These are phyloP conservation scores for Odontothrips loti DNA, from an alignment of 2,888 invertebrate genomes.

Conservation along the genomic window DNA sequence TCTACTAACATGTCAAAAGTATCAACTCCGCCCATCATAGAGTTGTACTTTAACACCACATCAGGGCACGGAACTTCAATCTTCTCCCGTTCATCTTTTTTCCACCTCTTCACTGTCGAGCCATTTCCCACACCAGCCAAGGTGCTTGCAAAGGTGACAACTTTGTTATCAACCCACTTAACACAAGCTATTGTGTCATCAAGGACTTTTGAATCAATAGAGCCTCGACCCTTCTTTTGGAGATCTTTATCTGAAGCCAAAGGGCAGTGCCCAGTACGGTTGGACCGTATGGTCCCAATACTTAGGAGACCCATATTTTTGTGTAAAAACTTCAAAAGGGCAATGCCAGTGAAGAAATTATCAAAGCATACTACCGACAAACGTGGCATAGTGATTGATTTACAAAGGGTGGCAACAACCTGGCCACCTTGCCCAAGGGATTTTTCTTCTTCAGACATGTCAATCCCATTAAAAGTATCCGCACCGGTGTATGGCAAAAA, in stretches of 20 bases:
- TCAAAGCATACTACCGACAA: constrained; percentile 35
- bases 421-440: constrained; percentile 29
- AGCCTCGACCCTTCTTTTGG: constrained; percentile 33
- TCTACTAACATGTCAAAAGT: constrained; percentile 43
- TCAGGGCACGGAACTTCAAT: constrained; percentile 43
- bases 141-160: constrained; percentile 41
- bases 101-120: constrained; percentile 42
- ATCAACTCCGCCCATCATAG: constrained; percentile 45
- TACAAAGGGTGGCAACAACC: constrained; percentile 35
- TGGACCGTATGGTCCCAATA: constrained; percentile 35
- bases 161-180: constrained; percentile 43
- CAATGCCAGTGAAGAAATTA: constrained; percentile 35
- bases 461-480: constrained; percentile 10
- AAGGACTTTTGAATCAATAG: constrained; percentile 31
- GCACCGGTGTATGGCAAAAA: constrained; percentile 36
- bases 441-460: background rate
- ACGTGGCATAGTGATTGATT: constrained; percentile 32
- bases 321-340: constrained; percentile 32
- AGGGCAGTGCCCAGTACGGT: constrained; percentile 33
- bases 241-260: constrained; percentile 31
- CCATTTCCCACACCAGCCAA: constrained; percentile 42
- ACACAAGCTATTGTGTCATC: constrained; percentile 32
- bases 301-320: constrained; percentile 30
- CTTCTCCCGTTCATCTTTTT: constrained; percentile 42
- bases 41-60: constrained; percentile 44